Evolutionary conservation across 2,797 vertebrate genomes (phyloP).

Genomic region (Neoniphon sammara): DNA sequence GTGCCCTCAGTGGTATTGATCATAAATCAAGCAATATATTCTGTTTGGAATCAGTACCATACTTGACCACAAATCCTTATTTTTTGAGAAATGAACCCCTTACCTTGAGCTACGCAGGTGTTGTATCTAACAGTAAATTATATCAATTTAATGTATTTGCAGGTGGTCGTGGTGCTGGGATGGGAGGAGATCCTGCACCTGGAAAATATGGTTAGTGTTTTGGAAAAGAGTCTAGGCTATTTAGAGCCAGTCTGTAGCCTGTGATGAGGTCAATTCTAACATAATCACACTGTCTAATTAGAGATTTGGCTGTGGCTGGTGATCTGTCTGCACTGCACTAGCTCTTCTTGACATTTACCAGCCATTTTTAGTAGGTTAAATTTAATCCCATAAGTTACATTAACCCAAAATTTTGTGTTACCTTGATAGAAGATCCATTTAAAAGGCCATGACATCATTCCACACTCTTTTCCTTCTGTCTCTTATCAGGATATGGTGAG

Average conservation of each 20-base stretch:
- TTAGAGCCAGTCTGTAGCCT: no score
- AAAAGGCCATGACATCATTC: neutral
- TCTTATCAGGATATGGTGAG: constrained; percentile 61
- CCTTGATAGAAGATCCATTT: neutral
- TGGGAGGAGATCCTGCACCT: constrained; percentile 28
- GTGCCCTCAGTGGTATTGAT: neutral
- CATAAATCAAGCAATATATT: neutral
- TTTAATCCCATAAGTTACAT: no score
- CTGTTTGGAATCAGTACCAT: neutral
- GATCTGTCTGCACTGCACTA: neutral
- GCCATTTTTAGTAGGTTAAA: no score
- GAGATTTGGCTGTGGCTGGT: neutral
- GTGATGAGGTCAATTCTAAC: no score
- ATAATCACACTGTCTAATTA: no score
- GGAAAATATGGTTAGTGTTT: constrained; percentile 52
- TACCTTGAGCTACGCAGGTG: no score
- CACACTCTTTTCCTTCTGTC: neutral
- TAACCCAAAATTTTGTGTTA: no score
- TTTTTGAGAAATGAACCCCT: neutral
- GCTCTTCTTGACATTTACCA: no score
- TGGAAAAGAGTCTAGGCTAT: no score
- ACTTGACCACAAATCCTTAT: neutral
- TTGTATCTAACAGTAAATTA: neutral
- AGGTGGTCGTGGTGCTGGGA: constrained; percentile 37
- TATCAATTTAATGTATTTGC: constrained; percentile 11